Percentiles rank a stretch among this genome's conserved stretches.
Evolutionary conservation across 2,888 invertebrate species (phyloP).

Genomic region (Lasius platythorax): DNA sequence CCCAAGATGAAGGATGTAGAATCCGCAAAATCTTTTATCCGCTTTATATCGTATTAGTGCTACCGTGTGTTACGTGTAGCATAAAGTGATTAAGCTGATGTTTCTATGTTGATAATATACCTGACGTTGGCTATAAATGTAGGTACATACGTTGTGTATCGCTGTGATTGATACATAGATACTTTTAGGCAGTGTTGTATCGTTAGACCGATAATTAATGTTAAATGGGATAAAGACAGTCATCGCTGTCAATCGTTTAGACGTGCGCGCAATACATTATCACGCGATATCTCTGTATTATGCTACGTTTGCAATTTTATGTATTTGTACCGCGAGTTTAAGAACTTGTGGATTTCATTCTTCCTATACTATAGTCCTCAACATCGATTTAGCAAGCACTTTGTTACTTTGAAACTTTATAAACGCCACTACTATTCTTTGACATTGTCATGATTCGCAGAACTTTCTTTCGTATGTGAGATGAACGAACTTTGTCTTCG

Average conservation of each 20-base stretch:
- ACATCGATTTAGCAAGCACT: background rate
- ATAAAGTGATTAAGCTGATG: conserved; percentile 65
- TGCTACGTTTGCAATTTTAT: background rate
- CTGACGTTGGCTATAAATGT: conserved; percentile 60
- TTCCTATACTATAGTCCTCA: background rate
- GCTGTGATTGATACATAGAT: conserved; percentile 80
- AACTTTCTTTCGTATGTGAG: background rate
- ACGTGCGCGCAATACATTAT: conserved; percentile 49
- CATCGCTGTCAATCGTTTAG: conserved; percentile 64
- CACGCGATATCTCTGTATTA: background rate
- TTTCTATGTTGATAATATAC: conserved; percentile 78
- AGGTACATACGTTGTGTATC: conserved; percentile 74
- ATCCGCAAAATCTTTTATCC: conserved; percentile 18
- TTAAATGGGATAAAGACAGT: conserved; percentile 64
- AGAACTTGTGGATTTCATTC: background rate
- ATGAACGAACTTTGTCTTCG: background rate
- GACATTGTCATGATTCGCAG: background rate
- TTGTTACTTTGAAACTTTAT: background rate
- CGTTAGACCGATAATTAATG: conserved; percentile 69
- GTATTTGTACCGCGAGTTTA: background rate
- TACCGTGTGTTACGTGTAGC: conserved; percentile 24
- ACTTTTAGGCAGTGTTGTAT: conserved; percentile 70
- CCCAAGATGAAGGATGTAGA: background rate
- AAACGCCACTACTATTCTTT: background rate
- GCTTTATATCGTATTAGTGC: conserved; percentile 10